A percentile compares a stretch with the other conserved stretches of the same genome.
phyloP scores from a whole-genome alignment of 2,888 invertebrate species.

The Drosophila fungiperda region DNA sequence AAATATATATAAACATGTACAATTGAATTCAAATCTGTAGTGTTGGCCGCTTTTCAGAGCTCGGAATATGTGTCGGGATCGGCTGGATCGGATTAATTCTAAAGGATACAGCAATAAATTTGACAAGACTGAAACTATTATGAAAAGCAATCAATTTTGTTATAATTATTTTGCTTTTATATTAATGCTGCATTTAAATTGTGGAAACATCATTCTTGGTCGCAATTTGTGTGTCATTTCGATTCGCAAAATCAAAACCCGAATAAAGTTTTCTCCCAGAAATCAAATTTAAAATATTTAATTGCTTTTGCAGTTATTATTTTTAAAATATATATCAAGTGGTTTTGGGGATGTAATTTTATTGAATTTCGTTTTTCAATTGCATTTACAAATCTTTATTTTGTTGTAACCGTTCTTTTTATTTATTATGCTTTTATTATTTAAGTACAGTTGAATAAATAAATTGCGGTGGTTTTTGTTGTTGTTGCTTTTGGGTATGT shows the following conservation, averaged over 20 bases:
- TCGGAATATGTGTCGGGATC: not conserved
- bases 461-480: slow-evolving; percentile 70
- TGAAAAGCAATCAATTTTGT: not conserved
- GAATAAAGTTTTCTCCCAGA: not conserved
- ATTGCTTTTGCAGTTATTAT: not conserved
- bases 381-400: slow-evolving; percentile 30
- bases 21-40: not conserved
- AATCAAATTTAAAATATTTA: not conserved
- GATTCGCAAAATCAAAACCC: not conserved
- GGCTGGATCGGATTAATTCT: not conserved
- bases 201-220: not conserved
- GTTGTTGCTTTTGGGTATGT: slow-evolving; percentile 53
- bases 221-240: not conserved
- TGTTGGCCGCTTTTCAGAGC: not conserved
- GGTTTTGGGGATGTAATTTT: slow-evolving; percentile 28
- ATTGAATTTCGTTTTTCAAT: slow-evolving; percentile 29
- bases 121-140: not conserved
- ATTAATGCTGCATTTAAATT: not conserved
- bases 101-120: not conserved
- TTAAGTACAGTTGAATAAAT: slow-evolving; percentile 72
- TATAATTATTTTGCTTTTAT: not conserved
- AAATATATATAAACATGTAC: not conserved
- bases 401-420: slow-evolving; percentile 17
- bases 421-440: slow-evolving; percentile 22
- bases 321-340: slow-evolving; percentile 27